Evolutionary conservation across 2,888 invertebrate species (phyloP).

Genomic region (Hyppa rectilinea): DNA sequence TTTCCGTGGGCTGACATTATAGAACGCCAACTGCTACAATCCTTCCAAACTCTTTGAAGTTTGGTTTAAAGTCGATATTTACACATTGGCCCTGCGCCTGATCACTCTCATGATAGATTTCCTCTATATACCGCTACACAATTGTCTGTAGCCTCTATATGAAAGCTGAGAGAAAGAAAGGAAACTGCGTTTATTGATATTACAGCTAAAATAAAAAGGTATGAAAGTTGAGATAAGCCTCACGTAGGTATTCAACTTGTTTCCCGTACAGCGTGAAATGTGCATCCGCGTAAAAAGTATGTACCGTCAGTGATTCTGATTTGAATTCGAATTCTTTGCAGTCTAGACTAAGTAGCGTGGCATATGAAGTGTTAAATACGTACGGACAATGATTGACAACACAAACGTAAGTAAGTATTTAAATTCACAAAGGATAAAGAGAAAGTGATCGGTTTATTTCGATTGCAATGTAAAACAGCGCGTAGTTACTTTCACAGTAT

Average conservation of each 20-base stretch:
- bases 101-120: too few relatives aligned
- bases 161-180: too few relatives aligned
- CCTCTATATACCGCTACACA: too few relatives aligned
- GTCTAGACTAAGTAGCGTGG: not conserved
- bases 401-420: conserved; percentile 41
- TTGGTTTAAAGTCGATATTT: too few relatives aligned
- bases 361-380: not conserved
- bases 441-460: conserved; percentile 52
- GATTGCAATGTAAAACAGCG: conserved; percentile 32
- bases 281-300: not conserved
- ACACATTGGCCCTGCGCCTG: too few relatives aligned
- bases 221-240: too few relatives aligned
- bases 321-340: not conserved
- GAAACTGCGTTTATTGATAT: too few relatives aligned
- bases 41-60: too few relatives aligned
- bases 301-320: not conserved
- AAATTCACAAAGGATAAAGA: conserved; percentile 61
- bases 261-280: not conserved
- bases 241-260: not conserved
- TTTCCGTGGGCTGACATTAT: too few relatives aligned
- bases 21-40: too few relatives aligned
- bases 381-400: conserved; percentile 32
- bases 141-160: too few relatives aligned
- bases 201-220: too few relatives aligned
- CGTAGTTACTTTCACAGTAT: conserved; percentile 48